These are phyloP conservation scores for Kryptopterus vitreolus DNA, from an alignment of 2,797 vertebrate species.

Conservation along the genomic window DNA sequence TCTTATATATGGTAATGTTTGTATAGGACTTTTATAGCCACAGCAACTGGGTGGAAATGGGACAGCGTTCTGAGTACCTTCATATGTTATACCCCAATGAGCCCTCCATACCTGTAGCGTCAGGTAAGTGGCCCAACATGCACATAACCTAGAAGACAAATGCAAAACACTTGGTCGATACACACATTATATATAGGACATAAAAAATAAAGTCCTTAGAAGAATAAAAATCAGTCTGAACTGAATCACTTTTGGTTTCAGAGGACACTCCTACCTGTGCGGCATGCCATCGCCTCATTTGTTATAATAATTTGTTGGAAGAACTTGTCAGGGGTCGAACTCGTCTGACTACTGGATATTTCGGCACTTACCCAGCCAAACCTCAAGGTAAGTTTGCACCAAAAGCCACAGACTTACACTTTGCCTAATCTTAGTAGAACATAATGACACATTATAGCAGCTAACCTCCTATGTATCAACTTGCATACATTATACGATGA, in stretches of 20 bases:
- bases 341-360: constrained; percentile 83
- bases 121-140: constrained; percentile 63
- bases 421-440: neutral
- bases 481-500: neutral
- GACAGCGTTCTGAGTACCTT: constrained; percentile 72
- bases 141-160: neutral
- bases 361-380: constrained; percentile 73
- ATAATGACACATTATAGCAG: neutral
- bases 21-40: constrained; percentile 89
- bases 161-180: neutral
- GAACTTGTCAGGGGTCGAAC: constrained; percentile 52
- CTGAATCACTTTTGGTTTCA: constrained; percentile 46
- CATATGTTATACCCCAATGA: constrained; percentile 77
- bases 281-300: constrained; percentile 79
- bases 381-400: constrained; percentile 71
- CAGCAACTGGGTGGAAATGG: constrained; percentile 90
- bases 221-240: neutral
- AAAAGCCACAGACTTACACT: neutral
- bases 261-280: constrained; percentile 76
- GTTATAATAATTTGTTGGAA: constrained; percentile 76
- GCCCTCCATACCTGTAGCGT: constrained; percentile 75
- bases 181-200: neutral
- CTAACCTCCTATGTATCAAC: neutral
- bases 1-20: constrained; percentile 18
- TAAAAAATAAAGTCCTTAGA: neutral